Percentiles rank a stretch among this genome's conserved stretches.
Conservation (phyloP, 2,797 vertebrate genomes). For the Yasuhikotakia modesta region DNA sequence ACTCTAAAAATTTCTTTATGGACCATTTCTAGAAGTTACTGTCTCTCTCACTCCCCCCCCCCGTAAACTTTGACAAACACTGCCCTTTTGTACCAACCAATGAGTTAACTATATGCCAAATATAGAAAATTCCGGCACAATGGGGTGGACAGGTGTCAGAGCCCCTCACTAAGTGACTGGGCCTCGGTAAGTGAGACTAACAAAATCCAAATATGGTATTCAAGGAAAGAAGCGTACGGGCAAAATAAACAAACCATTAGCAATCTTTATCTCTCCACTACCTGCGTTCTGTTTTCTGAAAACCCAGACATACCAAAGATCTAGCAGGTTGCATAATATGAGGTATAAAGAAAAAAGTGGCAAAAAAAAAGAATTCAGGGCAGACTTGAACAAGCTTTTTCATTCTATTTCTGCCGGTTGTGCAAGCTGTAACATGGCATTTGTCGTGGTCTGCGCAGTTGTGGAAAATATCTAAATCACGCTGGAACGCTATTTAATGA, state of each 20-base stretch:
- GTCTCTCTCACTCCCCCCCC: slow-evolving; percentile 4
- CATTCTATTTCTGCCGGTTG: slow-evolving; percentile 43
- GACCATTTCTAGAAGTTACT: not conserved
- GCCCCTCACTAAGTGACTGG: slow-evolving; percentile 71
- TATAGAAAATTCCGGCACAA: slow-evolving; percentile 83
- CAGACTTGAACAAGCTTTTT: slow-evolving; percentile 49
- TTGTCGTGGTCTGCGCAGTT: slow-evolving; percentile 55
- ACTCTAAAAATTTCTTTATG: slow-evolving; percentile 5
- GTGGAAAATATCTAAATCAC: slow-evolving; percentile 61
- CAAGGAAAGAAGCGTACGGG: slow-evolving; percentile 63
- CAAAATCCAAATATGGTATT: slow-evolving; percentile 79
- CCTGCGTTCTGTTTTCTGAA: slow-evolving; percentile 51
- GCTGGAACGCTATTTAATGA: slow-evolving; percentile 53
- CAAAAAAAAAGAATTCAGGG: slow-evolving; percentile 28
- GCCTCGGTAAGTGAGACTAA: slow-evolving; percentile 67
- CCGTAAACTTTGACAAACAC: slow-evolving; percentile 62
- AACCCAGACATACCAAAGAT: slow-evolving; percentile 45
- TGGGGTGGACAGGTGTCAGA: slow-evolving; percentile 80
- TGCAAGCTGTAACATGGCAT: slow-evolving; percentile 52
- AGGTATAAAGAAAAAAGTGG: slow-evolving; percentile 29
- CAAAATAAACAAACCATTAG: slow-evolving; percentile 67
- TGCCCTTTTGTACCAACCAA: slow-evolving; percentile 66
- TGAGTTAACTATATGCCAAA: slow-evolving; percentile 77
- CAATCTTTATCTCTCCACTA: slow-evolving; percentile 61
- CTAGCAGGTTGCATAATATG: slow-evolving; percentile 39